Evolutionary conservation across 2,888 invertebrate genomes (phyloP).

Genomic region (Oscheius sp.): DNA sequence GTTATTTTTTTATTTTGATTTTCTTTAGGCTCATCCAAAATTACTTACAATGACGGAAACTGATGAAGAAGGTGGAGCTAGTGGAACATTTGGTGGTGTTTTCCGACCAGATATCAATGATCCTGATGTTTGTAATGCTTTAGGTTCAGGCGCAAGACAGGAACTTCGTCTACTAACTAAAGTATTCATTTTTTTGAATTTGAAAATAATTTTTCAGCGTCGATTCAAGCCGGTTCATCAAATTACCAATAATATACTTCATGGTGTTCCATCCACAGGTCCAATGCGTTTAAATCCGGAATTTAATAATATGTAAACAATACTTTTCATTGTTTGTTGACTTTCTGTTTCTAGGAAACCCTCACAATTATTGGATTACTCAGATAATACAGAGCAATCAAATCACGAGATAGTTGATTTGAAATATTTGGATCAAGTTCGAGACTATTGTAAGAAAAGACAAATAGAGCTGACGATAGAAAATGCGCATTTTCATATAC

Average conservation of each 20-base stretch:
- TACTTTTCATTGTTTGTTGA: neutral
- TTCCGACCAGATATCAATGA: constrained; percentile 62
- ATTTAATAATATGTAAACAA: constrained; percentile 35
- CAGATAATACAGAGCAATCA: constrained; percentile 35
- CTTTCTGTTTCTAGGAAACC: constrained; percentile 41
- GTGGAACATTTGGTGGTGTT: constrained; percentile 42
- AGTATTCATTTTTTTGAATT: constrained; percentile 18
- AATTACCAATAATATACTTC: constrained; percentile 54
- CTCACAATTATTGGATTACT: constrained; percentile 37
- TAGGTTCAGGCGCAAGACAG: constrained; percentile 49
- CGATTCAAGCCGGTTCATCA: constrained; percentile 40
- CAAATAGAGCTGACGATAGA: neutral
- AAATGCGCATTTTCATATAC: constrained; percentile 16
- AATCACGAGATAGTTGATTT: constrained; percentile 34
- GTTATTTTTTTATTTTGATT: constrained; percentile 8
- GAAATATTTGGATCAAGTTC: constrained; percentile 45
- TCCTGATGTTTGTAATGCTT: constrained; percentile 64
- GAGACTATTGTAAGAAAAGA: constrained; percentile 36
- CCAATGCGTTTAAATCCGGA: constrained; percentile 46
- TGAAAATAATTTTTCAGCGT: constrained; percentile 30
- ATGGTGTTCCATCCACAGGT: constrained; percentile 54
- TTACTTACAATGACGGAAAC: constrained; percentile 57
- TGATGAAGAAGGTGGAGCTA: constrained; percentile 52
- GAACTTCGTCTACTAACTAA: constrained; percentile 58
- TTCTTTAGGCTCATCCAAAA: constrained; percentile 60